phyloP scores from a whole-genome alignment of 2,797 vertebrate genomes.

The Aphelocoma californica region DNA sequence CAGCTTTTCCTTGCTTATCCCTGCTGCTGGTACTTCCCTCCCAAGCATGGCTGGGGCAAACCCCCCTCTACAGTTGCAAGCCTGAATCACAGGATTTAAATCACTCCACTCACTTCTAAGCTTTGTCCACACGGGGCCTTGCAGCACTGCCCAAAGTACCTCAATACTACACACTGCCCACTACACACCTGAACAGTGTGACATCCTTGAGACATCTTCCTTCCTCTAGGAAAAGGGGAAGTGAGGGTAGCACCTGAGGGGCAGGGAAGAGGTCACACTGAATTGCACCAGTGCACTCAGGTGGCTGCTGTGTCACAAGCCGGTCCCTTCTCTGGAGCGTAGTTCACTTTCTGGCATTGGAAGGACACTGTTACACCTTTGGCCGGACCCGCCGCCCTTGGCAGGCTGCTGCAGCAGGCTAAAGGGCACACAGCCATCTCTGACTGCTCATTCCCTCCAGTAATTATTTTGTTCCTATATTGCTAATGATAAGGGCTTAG shows the following conservation, averaged over 20 bases:
- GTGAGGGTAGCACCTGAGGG: not conserved
- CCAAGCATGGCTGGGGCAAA: not conserved
- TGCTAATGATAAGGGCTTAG: not conserved
- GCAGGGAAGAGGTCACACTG: not conserved
- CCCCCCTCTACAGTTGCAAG: not conserved
- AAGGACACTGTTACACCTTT: not conserved
- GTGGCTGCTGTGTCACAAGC: not conserved
- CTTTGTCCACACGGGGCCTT: rapidly evolving
- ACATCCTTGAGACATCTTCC: not conserved
- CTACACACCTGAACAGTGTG: rapidly evolving
- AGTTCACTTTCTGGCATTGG: not conserved
- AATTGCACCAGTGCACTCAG: rapidly evolving
- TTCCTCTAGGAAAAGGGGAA: not conserved
- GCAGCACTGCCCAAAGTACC: rapidly evolving
- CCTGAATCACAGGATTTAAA: not conserved
- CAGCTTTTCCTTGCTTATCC: not conserved
- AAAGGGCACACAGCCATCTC: not conserved
- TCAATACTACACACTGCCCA: rapidly evolving
- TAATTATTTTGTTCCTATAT: not conserved
- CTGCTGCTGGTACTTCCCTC: not conserved
- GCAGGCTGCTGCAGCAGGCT: not conserved
- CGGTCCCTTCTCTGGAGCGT: rapidly evolving
- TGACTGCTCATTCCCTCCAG: not conserved
- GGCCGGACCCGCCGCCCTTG: not conserved
- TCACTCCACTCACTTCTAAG: too few species aligned